A percentile compares a stretch with the other conserved stretches of the same genome.
These are phyloP conservation scores for Steinernema hermaphroditum DNA, from an alignment of 2,888 invertebrate species.

Conservation along the genomic window DNA sequence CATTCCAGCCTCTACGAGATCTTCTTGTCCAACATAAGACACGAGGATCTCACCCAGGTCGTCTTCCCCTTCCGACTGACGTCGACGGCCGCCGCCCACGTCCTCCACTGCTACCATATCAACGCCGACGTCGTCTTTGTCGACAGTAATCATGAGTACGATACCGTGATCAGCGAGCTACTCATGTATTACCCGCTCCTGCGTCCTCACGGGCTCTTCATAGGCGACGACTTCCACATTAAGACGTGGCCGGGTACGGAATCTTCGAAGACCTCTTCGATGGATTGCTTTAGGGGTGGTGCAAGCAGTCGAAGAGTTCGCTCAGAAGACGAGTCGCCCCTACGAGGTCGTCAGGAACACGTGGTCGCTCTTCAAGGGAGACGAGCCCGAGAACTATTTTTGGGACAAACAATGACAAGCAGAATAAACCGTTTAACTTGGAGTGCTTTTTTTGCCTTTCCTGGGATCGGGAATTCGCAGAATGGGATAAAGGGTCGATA, in stretches of 20 bases:
- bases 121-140: conserved; percentile 9
- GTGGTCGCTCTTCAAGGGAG: conserved; percentile 18
- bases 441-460: too few species aligned
- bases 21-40: conserved; percentile 10
- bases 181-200: conserved; percentile 19
- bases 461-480: too few species aligned
- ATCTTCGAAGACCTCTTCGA: neutral
- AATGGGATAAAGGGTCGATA: too few species aligned
- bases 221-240: conserved; percentile 12
- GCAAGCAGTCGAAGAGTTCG: neutral
- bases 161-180: conserved; percentile 17
- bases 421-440: too few species aligned
- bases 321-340: conserved; percentile 13
- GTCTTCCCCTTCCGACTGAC: conserved; percentile 11
- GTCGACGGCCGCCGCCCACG: conserved; percentile 6
- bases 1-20: neutral
- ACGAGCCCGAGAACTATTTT: conserved; percentile 5
- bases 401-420: conserved; percentile 11
- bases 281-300: neutral
- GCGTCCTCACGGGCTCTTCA: neutral
- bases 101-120: conserved; percentile 27
- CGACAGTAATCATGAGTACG: conserved; percentile 19
- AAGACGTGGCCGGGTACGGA: conserved; percentile 7
- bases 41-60: conserved; percentile 6
- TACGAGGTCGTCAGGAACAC: conserved; percentile 7